Evolutionary conservation across 2,888 invertebrate species (phyloP), one percentile per base, ranked within the genome.

Genomic region (Agriopis leucophaearia): DNA sequence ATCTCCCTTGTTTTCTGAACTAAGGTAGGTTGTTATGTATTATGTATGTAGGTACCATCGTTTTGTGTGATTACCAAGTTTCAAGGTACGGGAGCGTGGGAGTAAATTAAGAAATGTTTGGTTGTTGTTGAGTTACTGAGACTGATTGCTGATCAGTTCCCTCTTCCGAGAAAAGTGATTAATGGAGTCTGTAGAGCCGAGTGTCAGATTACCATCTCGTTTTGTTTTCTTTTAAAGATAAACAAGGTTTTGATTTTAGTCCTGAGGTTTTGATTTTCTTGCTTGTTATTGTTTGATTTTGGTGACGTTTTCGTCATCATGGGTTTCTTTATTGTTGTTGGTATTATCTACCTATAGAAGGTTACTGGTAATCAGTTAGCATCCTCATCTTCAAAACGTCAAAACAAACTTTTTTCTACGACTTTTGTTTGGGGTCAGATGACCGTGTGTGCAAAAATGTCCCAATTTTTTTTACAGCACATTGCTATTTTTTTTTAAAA

Each of bases 191-290:
- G 10, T n/a, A n/a, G 13, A 3, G 10, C 18, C 18, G 50, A 51
- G 64, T 57, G 16, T 64, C 18, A 44, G 50, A 42, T 64, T 57
- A 44, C 56, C 40, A 56, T 48, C 55, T 63, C 3, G 54, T 59
- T 50, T 50, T 15, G 40, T 48, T 47, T 56, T 56, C 48, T 56
- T 63, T n/a, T 48, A 42, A 63, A 35, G 56, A 27, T 47, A 42
- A 27, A 47, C 45, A 38, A 18, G 51, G 27, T 36, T 64, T 57
- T 57, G 50, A 40, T 56, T 36, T 56, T 13, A n/a, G n/a, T n/a
- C n/a, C n/a, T n/a, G n/a, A 18, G 51, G 27, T 36, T 64, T 57
- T 57, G 50, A 40, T 56, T 36, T 56, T 13, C 44, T 18, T 44
- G 9, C n/a, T 45, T 45, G 45, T 57, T 51, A 13, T 64, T 51